phyloP scores from a whole-genome alignment of 2,888 invertebrate species.

The Drosophila longiperda region DNA sequence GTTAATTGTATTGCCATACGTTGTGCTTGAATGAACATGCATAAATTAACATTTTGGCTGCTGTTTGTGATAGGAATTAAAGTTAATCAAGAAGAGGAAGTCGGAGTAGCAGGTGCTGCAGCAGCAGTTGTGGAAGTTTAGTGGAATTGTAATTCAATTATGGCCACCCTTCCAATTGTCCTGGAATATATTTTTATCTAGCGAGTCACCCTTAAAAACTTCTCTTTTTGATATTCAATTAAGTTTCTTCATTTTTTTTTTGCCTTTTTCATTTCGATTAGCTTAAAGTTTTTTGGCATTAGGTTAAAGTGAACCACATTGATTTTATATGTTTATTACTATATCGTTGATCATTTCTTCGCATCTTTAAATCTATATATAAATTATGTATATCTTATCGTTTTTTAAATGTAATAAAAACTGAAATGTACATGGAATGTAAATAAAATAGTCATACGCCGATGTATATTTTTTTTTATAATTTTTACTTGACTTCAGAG shows the following conservation, averaged over 20 bases:
- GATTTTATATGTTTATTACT: slow-evolving; percentile 33
- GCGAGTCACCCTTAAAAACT: slow-evolving; percentile 13
- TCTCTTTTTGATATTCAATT: slow-evolving; percentile 16
- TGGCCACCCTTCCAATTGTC: slow-evolving; percentile 7
- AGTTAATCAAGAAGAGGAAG: not conserved
- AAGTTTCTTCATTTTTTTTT: slow-evolving; percentile 1
- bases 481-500: not conserved
- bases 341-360: slow-evolving; percentile 33
- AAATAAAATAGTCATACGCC: slow-evolving; percentile 49
- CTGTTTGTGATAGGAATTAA: slow-evolving; percentile 5
- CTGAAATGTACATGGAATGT: slow-evolving; percentile 55
- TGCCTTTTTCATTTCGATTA: not conserved
- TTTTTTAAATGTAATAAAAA: slow-evolving; percentile 23
- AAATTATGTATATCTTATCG: slow-evolving; percentile 19
- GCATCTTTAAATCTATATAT: slow-evolving; percentile 19
- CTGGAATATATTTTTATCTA: slow-evolving; percentile 6
- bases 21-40: slow-evolving; percentile 92
- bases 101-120: not conserved
- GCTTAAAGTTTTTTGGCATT: slow-evolving; percentile 6
- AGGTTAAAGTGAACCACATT: slow-evolving; percentile 10
- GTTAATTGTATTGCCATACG: slow-evolving; percentile 97
- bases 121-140: not conserved
- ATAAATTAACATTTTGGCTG: not conserved
- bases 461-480: not conserved
- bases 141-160: slow-evolving; percentile 13